These are phyloP conservation scores for Acrobasis repandana DNA, from an alignment of 2,888 invertebrate genomes.

Conservation along the genomic window DNA sequence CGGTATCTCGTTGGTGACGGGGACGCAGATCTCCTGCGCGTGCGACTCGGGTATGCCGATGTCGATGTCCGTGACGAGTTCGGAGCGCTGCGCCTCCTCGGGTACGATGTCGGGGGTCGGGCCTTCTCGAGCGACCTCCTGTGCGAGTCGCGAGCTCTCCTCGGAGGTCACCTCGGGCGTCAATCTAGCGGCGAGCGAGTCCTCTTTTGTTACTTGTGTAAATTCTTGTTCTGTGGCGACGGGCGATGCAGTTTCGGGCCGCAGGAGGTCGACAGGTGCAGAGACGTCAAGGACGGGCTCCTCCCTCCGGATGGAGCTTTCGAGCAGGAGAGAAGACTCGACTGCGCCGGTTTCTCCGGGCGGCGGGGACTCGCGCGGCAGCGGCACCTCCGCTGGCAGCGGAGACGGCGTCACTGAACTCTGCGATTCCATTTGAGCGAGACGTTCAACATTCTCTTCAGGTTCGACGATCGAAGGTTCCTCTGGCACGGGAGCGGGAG, in stretches of 20 bases:
- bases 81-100: slow-evolving; percentile 51
- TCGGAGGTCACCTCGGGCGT: slow-evolving; percentile 28
- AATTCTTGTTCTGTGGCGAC: neutral
- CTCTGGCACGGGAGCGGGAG: neutral
- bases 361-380: slow-evolving; percentile 40
- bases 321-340: slow-evolving; percentile 33
- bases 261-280: neutral
- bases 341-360: slow-evolving; percentile 33
- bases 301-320: slow-evolving; percentile 27
- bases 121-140: slow-evolving; percentile 34
- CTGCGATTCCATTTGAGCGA: neutral
- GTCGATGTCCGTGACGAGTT: slow-evolving; percentile 70
- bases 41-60: slow-evolving; percentile 67
- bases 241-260: slow-evolving; percentile 23
- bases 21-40: slow-evolving; percentile 77
- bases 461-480: slow-evolving; percentile 10
- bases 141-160: slow-evolving; percentile 24
- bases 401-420: slow-evolving; percentile 38
- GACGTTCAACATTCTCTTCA: neutral
- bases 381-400: slow-evolving; percentile 33
- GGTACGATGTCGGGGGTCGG: slow-evolving; percentile 68
- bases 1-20: slow-evolving; percentile 66
- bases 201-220: neutral
- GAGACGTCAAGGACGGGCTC: slow-evolving; percentile 23
- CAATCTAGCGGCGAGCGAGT: slow-evolving; percentile 29